Conservation (phyloP, 2,113 vertebrate species). For the Struthidea cinerea region DNA sequence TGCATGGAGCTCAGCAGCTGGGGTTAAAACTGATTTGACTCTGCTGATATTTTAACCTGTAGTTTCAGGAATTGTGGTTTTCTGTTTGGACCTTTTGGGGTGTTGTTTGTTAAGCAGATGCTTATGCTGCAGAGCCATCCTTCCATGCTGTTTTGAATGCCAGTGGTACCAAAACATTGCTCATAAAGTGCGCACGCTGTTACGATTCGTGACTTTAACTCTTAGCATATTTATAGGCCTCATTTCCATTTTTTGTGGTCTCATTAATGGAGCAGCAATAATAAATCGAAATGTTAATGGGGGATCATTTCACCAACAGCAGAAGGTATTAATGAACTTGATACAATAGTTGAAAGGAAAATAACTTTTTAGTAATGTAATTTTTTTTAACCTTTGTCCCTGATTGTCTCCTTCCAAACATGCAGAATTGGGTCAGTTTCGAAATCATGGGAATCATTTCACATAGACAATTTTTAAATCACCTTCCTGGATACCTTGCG, state of each 20-base stretch:
- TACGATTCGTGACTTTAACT: constrained; percentile 43
- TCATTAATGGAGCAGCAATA: constrained; percentile 63
- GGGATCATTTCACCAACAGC: constrained; percentile 54
- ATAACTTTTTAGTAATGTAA: constrained; percentile 27
- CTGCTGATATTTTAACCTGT: not conserved
- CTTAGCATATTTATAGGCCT: constrained; percentile 62
- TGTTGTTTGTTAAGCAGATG: not conserved
- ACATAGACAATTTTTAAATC: not conserved
- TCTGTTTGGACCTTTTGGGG: not conserved
- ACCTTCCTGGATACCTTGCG: not conserved
- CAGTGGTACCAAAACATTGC: not conserved
- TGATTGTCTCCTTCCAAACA: constrained; percentile 2
- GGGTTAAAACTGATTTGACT: not conserved
- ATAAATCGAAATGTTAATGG: constrained; percentile 64
- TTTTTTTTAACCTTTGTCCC: not conserved
- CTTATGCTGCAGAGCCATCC: not conserved
- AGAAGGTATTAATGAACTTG: constrained; percentile 51
- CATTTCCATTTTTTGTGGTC: constrained; percentile 63
- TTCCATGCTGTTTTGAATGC: not conserved
- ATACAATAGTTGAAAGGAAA: constrained; percentile 46
- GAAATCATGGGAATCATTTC: not conserved
- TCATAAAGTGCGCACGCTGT: not conserved
- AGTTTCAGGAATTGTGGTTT: not conserved
- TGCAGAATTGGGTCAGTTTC: not conserved
- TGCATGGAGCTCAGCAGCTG: not conserved